Conservation (phyloP, 2,888 invertebrate genomes). For the Penaeus monodon region DNA sequence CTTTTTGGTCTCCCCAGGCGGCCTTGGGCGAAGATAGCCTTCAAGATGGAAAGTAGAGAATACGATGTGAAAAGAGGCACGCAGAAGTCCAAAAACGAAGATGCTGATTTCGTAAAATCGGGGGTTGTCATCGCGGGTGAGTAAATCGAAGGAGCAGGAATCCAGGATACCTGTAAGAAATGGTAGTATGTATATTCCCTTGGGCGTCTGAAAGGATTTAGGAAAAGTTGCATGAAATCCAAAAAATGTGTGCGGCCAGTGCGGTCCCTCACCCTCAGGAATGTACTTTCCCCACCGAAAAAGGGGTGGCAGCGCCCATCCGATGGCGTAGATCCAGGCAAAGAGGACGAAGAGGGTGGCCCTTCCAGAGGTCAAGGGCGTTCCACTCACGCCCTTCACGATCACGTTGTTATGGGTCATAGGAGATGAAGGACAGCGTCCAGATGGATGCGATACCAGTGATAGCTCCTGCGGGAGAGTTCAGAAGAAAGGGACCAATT, state of each 20-base stretch:
- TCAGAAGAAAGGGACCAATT: background rate
- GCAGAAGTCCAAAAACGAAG: too few species aligned
- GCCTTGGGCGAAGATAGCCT: too few species aligned
- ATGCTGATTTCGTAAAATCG: too few species aligned
- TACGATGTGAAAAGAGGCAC: too few species aligned
- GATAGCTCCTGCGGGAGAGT: slow-evolving; percentile 68
- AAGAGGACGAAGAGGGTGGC: slow-evolving; percentile 68
- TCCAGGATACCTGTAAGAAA: slow-evolving; percentile 70
- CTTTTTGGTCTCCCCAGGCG: too few species aligned
- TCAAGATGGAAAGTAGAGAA: too few species aligned
- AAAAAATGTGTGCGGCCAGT: too few species aligned
- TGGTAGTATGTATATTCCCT: too few species aligned
- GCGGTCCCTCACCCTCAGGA: slow-evolving; percentile 69
- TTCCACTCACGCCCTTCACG: slow-evolving; percentile 69
- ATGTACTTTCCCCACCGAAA: slow-evolving; percentile 69
- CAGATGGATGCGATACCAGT: slow-evolving; percentile 71
- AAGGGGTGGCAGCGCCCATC: slow-evolving; percentile 69
- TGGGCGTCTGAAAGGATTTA: too few species aligned
- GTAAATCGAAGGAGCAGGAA: too few species aligned
- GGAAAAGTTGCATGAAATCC: background rate
- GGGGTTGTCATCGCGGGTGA: too few species aligned
- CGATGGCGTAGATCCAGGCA: slow-evolving; percentile 70
- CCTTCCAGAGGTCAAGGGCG: slow-evolving; percentile 68
- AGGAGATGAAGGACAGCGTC: slow-evolving; percentile 70
- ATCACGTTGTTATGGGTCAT: slow-evolving; percentile 71